These are phyloP conservation scores for Ceyx cyanopectus DNA, from an alignment of 2,113 vertebrate species.

Conservation along the genomic window DNA sequence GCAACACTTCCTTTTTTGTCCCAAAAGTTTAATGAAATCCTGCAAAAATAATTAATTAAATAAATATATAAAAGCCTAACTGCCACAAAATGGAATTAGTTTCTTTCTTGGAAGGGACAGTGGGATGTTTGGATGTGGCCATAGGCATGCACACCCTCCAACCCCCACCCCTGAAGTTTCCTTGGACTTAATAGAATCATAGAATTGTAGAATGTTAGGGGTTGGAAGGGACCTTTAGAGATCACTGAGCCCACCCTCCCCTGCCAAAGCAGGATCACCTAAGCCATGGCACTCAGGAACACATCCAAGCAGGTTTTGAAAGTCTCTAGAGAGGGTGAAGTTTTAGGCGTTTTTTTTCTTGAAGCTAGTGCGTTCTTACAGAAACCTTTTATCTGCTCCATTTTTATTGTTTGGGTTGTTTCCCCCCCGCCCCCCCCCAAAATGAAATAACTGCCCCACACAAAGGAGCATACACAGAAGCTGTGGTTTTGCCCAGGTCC, in stretches of 20 bases:
- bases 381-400: neutral
- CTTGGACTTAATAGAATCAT: neutral
- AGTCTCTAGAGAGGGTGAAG: too few relatives aligned
- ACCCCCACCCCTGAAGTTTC: neutral
- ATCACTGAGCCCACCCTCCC: too few relatives aligned
- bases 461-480: accelerated
- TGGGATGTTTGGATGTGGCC: too few relatives aligned
- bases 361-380: slow-evolving; percentile 21
- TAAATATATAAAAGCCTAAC: neutral
- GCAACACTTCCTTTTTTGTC: neutral
- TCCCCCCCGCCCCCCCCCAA: accelerated
- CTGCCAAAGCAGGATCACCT: too few relatives aligned
- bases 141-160: too few relatives aligned
- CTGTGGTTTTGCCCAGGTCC: neutral
- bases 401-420: accelerated
- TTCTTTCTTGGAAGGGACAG: accelerated
- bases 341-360: neutral
- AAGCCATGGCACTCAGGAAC: too few relatives aligned
- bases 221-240: too few relatives aligned
- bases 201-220: too few relatives aligned
- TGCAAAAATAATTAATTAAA: neutral
- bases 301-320: too few relatives aligned
- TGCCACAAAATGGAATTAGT: neutral
- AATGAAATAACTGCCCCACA: accelerated
- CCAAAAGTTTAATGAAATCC: neutral